Base-by-base conservation (phyloP, 2,797 vertebrate species). In the Australoheros facetus region DNA sequence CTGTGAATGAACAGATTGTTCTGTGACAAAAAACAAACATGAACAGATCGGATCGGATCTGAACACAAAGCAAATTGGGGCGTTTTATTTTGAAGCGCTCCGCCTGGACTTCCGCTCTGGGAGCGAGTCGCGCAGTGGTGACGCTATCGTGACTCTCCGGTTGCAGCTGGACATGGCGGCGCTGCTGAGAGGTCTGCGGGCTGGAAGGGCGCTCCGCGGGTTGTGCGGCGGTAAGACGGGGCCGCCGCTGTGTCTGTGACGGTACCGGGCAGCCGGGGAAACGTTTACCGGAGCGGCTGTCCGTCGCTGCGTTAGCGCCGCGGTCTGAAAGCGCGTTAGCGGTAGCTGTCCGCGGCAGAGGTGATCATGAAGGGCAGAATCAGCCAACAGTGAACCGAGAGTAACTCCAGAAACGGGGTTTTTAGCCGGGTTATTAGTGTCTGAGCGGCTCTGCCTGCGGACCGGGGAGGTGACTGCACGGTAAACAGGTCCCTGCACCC, bases 171-270 rank as follows among this genome's bases (percentile, higher is more conserved):
- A 92, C 6, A 96, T 96, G 96, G 96, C 96, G 88, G 93, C 94
- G 91, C 91, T 96, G 58, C 89, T 96, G 30, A 94, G 95, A 94
- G 95, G 90, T 73, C 59, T 96, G 3, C 90, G 92, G 12, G 91
- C 86, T 73, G 95, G 91, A 90, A 91, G 92, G 89, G 57, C 85
- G 77, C 88, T 96, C 0, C 89, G 94, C 76, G 89, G 89, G 42
- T 87, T 95, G 37, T 12, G 89, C 73, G 75, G 87, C 45, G 95
- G 95, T 96, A 88, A 94, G 89, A 73, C 14, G 3, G 12, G 57
- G 0, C 5, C 2, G 0, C 7, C 3, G 21, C 4, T 6, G 5
- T 32, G 19, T 8, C 5, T 4, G 1, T 16, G 12, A 14, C 12
- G 1, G 1, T 19, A 8, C 48, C 3, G 4, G 7, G 58, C 32